phyloP scores from a whole-genome alignment of 2,797 vertebrate genomes.

The Hozukius guyotensis region DNA sequence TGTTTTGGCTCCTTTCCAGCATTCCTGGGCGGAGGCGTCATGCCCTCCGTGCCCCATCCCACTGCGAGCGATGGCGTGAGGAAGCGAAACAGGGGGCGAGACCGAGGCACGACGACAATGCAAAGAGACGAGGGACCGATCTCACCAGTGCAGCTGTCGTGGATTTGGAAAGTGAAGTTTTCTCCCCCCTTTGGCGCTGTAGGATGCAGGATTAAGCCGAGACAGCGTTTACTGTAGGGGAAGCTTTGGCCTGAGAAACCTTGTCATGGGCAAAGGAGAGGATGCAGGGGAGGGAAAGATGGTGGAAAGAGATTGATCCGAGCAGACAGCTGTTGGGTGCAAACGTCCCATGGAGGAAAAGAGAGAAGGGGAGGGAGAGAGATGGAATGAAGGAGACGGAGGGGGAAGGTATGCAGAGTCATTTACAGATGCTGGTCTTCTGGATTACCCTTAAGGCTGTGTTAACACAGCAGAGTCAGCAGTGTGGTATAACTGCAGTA shows the following conservation, averaged over 20 bases:
- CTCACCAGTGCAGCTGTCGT: conserved; percentile 62
- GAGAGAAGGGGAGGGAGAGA: neutral
- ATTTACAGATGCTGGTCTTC: conserved; percentile 43
- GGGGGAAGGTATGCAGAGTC: conserved; percentile 7
- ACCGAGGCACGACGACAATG: conserved; percentile 28
- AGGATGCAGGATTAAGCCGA: conserved; percentile 39
- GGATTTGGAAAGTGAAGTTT: conserved; percentile 55
- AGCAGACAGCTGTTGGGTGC: conserved; percentile 46
- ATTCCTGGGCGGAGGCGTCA: conserved; percentile 51
- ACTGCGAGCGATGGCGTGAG: conserved; percentile 22
- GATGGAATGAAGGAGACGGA: neutral
- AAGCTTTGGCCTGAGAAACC: conserved; percentile 35
- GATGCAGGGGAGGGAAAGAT: conserved; percentile 9
- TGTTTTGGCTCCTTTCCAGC: conserved; percentile 44
- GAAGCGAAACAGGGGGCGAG: conserved; percentile 26
- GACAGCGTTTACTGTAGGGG: conserved; percentile 17
- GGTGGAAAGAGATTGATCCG: conserved; percentile 28
- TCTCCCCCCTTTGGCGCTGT: conserved; percentile 13
- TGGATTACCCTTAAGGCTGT: conserved; percentile 28
- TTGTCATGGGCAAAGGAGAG: conserved; percentile 5
- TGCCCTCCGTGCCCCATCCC: conserved; percentile 11
- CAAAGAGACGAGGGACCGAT: conserved; percentile 22
- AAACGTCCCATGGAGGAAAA: conserved; percentile 1
- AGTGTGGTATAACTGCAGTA: conserved; percentile 18
- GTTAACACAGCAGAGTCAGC: conserved; percentile 52